phyloP scores from a whole-genome alignment of 2,888 invertebrate genomes.

The Synergus umbraculus region DNA sequence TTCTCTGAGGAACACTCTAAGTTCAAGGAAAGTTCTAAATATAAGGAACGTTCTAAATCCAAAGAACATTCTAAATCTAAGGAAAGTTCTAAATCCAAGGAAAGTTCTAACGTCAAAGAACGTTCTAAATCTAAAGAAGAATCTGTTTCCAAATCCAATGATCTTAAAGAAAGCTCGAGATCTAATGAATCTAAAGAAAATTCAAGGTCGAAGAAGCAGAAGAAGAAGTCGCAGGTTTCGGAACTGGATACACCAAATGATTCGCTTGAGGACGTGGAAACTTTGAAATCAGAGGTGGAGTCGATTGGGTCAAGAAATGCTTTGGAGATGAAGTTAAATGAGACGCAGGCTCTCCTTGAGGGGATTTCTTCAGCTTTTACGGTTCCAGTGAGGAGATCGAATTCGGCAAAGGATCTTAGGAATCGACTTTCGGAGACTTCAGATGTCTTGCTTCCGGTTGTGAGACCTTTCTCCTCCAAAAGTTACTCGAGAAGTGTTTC shows the following conservation, averaged over 20 bases:
- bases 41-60: slow-evolving; percentile 45
- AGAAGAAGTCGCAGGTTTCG: slow-evolving; percentile 40
- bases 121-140: neutral
- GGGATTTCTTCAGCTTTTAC: slow-evolving; percentile 60
- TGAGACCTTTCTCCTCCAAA: slow-evolving; percentile 62
- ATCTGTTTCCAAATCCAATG: slow-evolving; percentile 1
- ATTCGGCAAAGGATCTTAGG: slow-evolving; percentile 54
- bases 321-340: slow-evolving; percentile 60
- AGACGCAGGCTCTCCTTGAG: slow-evolving; percentile 62
- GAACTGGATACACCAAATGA: slow-evolving; percentile 24
- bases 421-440: slow-evolving; percentile 45
- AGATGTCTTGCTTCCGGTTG: slow-evolving; percentile 65
- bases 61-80: neutral
- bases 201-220: neutral
- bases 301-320: slow-evolving; percentile 46
- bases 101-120: slow-evolving; percentile 36
- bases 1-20: slow-evolving; percentile 41
- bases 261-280: slow-evolving; percentile 32
- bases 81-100: slow-evolving; percentile 17
- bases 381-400: slow-evolving; percentile 49
- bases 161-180: slow-evolving; percentile 18
- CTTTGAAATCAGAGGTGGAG: slow-evolving; percentile 38
- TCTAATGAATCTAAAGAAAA: slow-evolving; percentile 42
- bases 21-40: slow-evolving; percentile 39
- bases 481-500: slow-evolving; percentile 55